phyloP scores from a whole-genome alignment of 2,113 vertebrate genomes.

The Macroglossus sobrinus region DNA sequence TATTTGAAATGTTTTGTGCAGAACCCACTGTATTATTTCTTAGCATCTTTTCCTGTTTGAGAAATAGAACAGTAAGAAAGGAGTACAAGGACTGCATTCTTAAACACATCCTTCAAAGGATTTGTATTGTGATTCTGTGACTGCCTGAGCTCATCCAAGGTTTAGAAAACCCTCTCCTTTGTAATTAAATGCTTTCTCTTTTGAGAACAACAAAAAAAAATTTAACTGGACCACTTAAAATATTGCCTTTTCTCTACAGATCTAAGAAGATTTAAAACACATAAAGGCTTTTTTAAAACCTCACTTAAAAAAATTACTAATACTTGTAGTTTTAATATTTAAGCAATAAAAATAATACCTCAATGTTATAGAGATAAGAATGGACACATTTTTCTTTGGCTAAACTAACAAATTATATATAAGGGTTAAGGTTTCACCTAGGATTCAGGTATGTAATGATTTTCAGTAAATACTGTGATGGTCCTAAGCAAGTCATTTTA shows the following conservation, averaged over 20 bases:
- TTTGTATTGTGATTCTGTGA: not conserved
- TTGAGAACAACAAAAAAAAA: not conserved
- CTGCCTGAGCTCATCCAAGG: not conserved
- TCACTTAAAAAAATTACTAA: not conserved
- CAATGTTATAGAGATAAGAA: not conserved
- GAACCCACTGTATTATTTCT: not conserved
- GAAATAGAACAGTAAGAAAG: not conserved
- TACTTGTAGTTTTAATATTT: not conserved
- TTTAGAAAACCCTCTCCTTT: not conserved
- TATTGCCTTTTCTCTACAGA: not conserved
- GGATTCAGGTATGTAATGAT: not conserved
- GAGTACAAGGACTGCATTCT: not conserved
- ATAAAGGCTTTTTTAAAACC: not conserved
- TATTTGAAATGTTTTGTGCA: not conserved
- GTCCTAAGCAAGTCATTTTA: not conserved
- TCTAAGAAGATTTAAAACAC: not conserved
- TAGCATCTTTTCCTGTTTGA: not conserved
- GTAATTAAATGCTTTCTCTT: not conserved
- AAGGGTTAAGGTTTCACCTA: not conserved
- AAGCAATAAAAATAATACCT: not conserved
- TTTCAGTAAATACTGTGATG: not conserved
- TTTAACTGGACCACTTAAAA: not conserved
- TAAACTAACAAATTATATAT: not conserved
- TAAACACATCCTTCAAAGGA: not conserved
- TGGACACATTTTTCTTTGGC: not conserved